Evolutionary conservation across 2,888 invertebrate genomes (phyloP), one percentile per base, ranked within the genome.

Genomic region (Eristalinus sepulchralis): DNA sequence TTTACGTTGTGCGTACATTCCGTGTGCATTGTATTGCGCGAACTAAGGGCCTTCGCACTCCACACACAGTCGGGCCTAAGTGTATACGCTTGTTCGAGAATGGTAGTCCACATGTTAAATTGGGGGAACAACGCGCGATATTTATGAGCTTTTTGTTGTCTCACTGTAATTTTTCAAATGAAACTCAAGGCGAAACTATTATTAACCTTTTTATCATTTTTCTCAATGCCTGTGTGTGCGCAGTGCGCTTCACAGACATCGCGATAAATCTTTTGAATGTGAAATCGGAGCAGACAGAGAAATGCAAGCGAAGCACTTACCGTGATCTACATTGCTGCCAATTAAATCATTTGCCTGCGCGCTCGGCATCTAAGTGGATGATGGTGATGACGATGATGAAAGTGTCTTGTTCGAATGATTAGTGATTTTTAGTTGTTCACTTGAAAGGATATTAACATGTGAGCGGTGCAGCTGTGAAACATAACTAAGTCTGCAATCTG

Each of bases 61-160:
- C 17, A 17, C 47, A 47, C 47, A 47, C 47, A 8, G 47, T 1
- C 39, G 17, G 47, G 47, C 17, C 47, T 47, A 17, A 47, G 17
- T 47, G 47, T 47, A 47, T 47, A 17, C 17, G 17, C 47, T 17
- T 17, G 47, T 17, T 17, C 17, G n/a, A 17, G 27, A 27, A 5
- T 5, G 27, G 27, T 20, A 10, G 33, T 36, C 10, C 31, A 64
- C 36, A 85, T 63, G 71, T 81, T 81, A 71, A 80, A 85, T 81
- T 81, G 84, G 67, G 62, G 36, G 67, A 81, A 75, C 87, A 87
- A 47, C 47, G 87, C 88, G 68, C 82, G 71, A 88, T 89, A 90
- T 90, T 89, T 89, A 89, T 89, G 89, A 89, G 89, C 89, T 89
- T 89, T 90, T 89, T 90, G 89, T 89, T 88, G 89, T 88, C 88